Conservation (phyloP, 2,797 vertebrate species). For the Fringilla coelebs region DNA sequence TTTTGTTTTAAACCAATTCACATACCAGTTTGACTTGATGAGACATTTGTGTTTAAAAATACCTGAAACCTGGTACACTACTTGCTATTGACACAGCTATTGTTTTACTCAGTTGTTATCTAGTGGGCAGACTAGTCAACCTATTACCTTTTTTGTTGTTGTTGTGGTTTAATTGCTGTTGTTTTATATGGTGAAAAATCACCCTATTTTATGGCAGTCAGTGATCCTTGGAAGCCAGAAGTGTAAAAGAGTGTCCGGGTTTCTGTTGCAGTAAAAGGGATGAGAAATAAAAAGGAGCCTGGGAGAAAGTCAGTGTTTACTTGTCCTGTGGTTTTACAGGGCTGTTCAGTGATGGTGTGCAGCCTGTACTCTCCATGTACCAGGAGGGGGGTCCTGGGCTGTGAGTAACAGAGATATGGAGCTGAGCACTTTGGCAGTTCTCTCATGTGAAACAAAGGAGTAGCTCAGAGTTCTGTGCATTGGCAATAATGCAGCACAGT, state of each 20-base stretch:
- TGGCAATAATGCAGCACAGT: not conserved
- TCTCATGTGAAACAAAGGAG: not conserved
- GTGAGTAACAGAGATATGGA: too few species aligned
- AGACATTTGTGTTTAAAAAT: not conserved
- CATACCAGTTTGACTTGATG: not conserved
- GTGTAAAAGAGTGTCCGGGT: not conserved
- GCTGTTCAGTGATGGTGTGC: not conserved
- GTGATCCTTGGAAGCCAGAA: not conserved
- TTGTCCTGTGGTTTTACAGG: not conserved
- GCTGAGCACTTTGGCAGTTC: not conserved
- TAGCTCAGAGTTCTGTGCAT: not conserved
- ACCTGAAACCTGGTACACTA: not conserved
- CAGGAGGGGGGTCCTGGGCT: not conserved
- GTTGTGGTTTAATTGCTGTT: not conserved
- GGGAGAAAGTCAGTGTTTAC: not conserved
- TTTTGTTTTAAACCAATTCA: not conserved
- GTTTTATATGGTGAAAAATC: not conserved
- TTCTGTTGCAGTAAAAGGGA: not conserved
- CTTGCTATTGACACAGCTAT: not conserved
- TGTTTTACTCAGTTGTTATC: not conserved
- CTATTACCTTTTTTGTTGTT: not conserved
- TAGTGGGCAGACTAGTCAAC: not conserved
- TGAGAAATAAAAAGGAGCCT: not conserved
- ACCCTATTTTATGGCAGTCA: not conserved
- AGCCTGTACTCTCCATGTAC: accelerated